Conservation (phyloP, 1,140 invertebrate species). For the Diabrotica virgifera region DNA sequence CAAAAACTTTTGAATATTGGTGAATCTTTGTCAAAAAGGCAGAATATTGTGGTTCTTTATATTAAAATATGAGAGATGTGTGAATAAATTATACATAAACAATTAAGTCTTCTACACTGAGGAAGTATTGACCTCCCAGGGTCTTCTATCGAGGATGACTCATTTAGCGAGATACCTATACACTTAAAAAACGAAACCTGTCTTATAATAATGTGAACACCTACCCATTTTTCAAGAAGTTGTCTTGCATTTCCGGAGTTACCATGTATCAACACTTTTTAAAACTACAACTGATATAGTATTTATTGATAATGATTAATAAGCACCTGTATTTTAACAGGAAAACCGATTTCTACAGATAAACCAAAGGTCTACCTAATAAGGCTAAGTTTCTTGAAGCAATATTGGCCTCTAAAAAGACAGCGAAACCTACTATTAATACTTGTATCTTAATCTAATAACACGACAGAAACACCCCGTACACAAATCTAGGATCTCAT, state of each 20-base stretch:
- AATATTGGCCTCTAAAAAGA: slow-evolving; percentile 38
- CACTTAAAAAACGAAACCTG: slow-evolving; percentile 19
- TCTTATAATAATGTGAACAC: slow-evolving; percentile 18
- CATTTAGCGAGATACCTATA: slow-evolving; percentile 32
- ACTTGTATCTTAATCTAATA: slow-evolving; percentile 1
- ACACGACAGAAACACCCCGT: slow-evolving; percentile 13
- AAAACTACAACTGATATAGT: no score
- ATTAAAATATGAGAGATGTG: neutral
- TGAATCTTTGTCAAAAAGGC: neutral
- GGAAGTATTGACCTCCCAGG: slow-evolving; percentile 32
- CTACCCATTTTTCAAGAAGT: slow-evolving; percentile 16
- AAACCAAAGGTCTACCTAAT: slow-evolving; percentile 39
- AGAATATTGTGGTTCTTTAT: neutral
- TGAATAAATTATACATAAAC: slow-evolving; percentile 15
- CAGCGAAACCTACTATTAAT: slow-evolving; percentile 11
- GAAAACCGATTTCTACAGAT: slow-evolving; percentile 15
- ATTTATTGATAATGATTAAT: slow-evolving; percentile 11
- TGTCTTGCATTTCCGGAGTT: slow-evolving; percentile 17
- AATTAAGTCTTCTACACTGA: slow-evolving; percentile 1
- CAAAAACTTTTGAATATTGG: neutral
- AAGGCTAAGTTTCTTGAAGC: slow-evolving; percentile 36
- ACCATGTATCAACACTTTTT: neutral
- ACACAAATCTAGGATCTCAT: slow-evolving; percentile 18
- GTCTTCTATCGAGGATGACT: slow-evolving; percentile 32
- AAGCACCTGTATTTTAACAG: neutral